Base-by-base conservation (phyloP, 1,140 invertebrate species). In the Ceratoteleas bidentatus region DNA sequence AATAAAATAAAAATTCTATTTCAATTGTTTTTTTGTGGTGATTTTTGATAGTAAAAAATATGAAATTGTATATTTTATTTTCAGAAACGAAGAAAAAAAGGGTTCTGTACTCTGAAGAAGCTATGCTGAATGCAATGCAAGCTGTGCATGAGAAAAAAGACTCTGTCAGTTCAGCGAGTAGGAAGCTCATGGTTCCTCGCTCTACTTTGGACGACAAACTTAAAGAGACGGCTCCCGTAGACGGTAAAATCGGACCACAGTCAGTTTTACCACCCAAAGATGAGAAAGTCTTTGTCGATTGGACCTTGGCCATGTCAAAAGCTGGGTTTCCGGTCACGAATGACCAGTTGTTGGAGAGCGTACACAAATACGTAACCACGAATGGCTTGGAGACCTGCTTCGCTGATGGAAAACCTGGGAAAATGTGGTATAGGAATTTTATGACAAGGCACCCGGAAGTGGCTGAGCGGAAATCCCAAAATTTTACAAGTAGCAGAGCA, bases 321-420 rank as follows among this genome's bases (percentile, higher is more conserved):
- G 65, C 60, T 53, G 86, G 85, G 43, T 86, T 90, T 78, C 88
- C 90, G 6, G 53, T 87, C 6, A 87, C 84, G 14, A 86, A 85
- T 83, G 70, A 85, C 9, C 16, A 81, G 49, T 61, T 90, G 32
- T 15, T 86, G 4, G 84, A 87, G 65, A 87, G 83, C 79, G 87
- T 89, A 33, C 70, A 88, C 76, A 81, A 80, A 62, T 85, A 85
- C 16, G 13, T 81, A 10, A 8, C 7, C 14, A 2, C 43, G 54
- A 34, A 57, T 16, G 40, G 53, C 0, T 32, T 14, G 6, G 13
- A 68, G 38, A 88, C 72, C 40, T 76, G 80, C 50, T 89, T 90
- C 53, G 84, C 40, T 34, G 76, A 88, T 75, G 72, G 73, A 9
- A 81, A 70, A 53, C 86, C 86, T 13, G 85, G 85, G 7, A 64